A percentile compares a stretch with the other conserved stretches of the same genome.
Conservation (phyloP, 2,888 invertebrate species). For the Sussaba pulchella region DNA sequence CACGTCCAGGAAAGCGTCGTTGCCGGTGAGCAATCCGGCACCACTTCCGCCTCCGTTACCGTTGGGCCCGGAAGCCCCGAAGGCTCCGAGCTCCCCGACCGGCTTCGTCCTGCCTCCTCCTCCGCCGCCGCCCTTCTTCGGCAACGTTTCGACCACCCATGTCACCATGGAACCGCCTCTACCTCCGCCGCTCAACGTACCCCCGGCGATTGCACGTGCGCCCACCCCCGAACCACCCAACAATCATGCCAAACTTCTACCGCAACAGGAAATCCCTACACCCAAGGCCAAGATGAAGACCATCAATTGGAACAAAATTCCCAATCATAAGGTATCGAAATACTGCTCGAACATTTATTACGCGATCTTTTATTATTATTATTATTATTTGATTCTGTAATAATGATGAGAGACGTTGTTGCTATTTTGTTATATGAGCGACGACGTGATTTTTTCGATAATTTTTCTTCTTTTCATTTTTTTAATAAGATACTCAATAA, state of each 20-base stretch:
- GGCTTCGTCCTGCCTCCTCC: conserved; percentile 78
- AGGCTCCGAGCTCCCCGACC: conserved; percentile 77
- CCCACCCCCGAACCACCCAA: conserved; percentile 80
- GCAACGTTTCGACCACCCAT: conserved; percentile 72
- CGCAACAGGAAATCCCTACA: conserved; percentile 96
- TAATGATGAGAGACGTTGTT: too few relatives aligned
- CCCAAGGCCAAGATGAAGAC: conserved; percentile 99
- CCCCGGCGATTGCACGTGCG: conserved; percentile 77
- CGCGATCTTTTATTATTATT: not conserved
- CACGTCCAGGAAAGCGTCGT: conserved; percentile 80
- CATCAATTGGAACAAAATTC: conserved; percentile 99
- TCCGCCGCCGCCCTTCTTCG: conserved; percentile 83
- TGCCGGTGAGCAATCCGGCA: conserved; percentile 82
- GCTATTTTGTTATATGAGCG: too few relatives aligned
- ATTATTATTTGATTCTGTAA: too few relatives aligned
- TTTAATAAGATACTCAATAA: not conserved
- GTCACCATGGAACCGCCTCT: conserved; percentile 77
- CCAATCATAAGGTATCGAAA: conserved; percentile 90
- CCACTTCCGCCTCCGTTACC: conserved; percentile 84
- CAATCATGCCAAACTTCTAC: conserved; percentile 87
- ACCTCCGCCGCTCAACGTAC: conserved; percentile 83
- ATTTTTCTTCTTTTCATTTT: not conserved
- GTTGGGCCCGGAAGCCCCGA: conserved; percentile 75
- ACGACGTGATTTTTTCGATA: too few relatives aligned
- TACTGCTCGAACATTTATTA: conserved; percentile 8